A percentile compares a stretch with the other conserved stretches of the same genome.
Conservation (phyloP, 2,888 invertebrate species). For the Timema podura region DNA sequence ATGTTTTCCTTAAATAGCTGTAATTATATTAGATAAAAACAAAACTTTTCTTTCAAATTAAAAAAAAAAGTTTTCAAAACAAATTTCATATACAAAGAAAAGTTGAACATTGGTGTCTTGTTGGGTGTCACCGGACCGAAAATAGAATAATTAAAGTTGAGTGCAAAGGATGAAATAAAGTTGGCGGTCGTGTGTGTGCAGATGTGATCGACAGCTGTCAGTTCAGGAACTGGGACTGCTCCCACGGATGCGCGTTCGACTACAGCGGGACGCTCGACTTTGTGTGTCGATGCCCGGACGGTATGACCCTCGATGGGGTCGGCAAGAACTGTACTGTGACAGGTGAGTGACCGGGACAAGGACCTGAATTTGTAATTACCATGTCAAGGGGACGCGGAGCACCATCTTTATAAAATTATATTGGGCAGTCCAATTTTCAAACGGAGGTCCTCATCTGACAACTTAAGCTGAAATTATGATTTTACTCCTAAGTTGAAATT, state of each 20-base stretch:
- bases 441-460: no score
- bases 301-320: conserved; percentile 49
- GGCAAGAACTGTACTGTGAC: conserved; percentile 47
- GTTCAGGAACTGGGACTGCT: conserved; percentile 61
- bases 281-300: conserved; percentile 60
- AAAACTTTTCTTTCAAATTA: no score
- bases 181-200: conserved; percentile 28
- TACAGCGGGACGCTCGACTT: conserved; percentile 56
- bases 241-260: conserved; percentile 64
- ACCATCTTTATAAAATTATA: no score
- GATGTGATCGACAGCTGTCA: conserved; percentile 62
- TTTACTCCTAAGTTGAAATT: no score
- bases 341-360: conserved; percentile 27
- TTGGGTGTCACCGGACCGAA: not conserved
- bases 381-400: no score
- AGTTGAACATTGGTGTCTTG: not conserved
- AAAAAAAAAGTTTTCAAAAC: no score
- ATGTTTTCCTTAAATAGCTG: no score
- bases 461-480: no score
- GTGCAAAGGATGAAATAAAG: conserved; percentile 4
- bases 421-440: no score
- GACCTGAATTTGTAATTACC: no score
- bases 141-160: not conserved
- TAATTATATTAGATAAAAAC: no score
- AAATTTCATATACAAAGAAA: no score